Evolutionary conservation across 1,140 invertebrate genomes (phyloP).

Genomic region (Leptinotarsa undecemlineata): DNA sequence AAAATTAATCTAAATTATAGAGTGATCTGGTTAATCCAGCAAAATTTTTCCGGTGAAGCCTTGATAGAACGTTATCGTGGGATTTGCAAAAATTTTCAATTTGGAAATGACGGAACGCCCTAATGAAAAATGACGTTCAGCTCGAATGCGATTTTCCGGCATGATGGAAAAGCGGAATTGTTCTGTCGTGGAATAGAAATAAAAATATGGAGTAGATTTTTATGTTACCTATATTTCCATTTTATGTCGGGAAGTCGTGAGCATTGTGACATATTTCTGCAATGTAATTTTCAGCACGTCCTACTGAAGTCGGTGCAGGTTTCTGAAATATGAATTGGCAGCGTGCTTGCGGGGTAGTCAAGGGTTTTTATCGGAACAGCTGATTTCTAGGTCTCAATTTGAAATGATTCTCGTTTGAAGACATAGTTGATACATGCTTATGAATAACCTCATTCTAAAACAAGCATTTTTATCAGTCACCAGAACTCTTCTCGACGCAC

Average conservation of each 20-base stretch:
- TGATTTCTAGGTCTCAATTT: background rate
- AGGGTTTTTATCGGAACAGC: background rate
- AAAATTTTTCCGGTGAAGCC: background rate
- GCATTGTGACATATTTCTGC: constrained; percentile 17
- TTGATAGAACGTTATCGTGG: constrained; percentile 11
- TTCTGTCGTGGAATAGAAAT: background rate
- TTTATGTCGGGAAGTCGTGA: constrained; percentile 12
- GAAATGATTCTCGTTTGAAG: background rate
- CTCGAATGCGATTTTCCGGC: background rate
- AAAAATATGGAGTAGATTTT: constrained; percentile 20
- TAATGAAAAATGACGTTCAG: constrained; percentile 17
- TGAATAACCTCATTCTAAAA: no score
- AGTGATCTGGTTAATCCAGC: constrained; percentile 22
- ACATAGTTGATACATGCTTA: no score
- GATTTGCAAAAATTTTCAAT: background rate
- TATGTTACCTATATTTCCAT: constrained; percentile 17
- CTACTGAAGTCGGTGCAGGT: no score
- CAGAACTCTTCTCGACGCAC: no score
- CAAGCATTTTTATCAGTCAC: no score
- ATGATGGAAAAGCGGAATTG: constrained; percentile 7
- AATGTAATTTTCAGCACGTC: constrained; percentile 14
- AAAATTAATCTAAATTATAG: constrained; percentile 33
- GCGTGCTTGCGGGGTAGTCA: background rate
- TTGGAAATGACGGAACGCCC: constrained; percentile 6
- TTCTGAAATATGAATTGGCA: constrained; percentile 6